Base-by-base conservation (phyloP, 2,888 invertebrate genomes). In the Dicyrtoma fusca region DNA sequence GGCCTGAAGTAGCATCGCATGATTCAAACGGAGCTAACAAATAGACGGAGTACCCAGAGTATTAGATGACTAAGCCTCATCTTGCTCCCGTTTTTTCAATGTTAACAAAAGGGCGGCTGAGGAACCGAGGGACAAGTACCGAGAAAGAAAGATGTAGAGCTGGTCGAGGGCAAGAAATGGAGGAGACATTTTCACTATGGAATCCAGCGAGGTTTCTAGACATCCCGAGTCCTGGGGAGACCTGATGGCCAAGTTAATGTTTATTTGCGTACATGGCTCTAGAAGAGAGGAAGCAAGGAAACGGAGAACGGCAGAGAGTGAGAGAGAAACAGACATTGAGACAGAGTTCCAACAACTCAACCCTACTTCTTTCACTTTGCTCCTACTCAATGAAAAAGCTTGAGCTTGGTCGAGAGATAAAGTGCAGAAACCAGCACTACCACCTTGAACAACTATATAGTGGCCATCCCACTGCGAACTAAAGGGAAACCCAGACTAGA, bases 241-340 rank as follows among this genome's bases (percentile, higher is more conserved):
- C 62, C 44, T 26, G 44, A 61, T 61, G 51, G 65, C 65, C 65
- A 65, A 66, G 66, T 66, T 53, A 66, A 66, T 66, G 53, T 66
- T 66, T 66, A 66, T 66, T 66, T 66, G 19, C 55, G 8, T 34
- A 51, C 51, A 55, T 53, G 62, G 42, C 42, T 23, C 53, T 53
- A 13, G 21, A n/a, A 11, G 49, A 23, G 49, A 63, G 63, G 19
- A 42, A 63, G 63, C 13, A 47, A 1, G 17, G 53, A 26, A 14
- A 34, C 26, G 34, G 14, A 34, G 19, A n/a, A 21, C 21, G 1
- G 13, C 10, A 23, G 23, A 1, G 4, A 6, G 8, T 21, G 3
- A 19, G 23, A 55, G 23, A 55, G 6, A 23, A 8, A 51, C 17
- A 49, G 49, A 49, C 34, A 61, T 17, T n/a, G 34, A 59, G 26